Percentiles rank a stretch among this genome's conserved stretches.
phyloP scores from a whole-genome alignment of 2,797 vertebrate genomes.

The Heteromormyrus szaboi region DNA sequence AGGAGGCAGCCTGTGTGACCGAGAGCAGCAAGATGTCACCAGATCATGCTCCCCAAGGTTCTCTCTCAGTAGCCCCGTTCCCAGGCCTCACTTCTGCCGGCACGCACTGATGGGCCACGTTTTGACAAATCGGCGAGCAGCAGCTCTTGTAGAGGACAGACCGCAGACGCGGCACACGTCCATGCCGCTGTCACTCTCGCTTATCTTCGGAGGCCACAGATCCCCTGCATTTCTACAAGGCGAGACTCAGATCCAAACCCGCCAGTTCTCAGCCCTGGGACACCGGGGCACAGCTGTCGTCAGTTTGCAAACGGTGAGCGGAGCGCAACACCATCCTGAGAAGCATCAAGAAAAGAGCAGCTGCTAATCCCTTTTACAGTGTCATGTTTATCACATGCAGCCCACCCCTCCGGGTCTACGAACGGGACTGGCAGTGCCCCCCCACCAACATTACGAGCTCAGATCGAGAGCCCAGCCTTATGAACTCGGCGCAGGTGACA shows the following conservation, averaged over 20 bases:
- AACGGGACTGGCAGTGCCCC: not conserved
- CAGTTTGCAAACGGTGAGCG: not conserved
- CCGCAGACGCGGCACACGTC: not conserved
- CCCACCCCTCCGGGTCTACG: not conserved
- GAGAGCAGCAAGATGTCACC: not conserved
- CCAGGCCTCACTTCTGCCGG: not conserved
- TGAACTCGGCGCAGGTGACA: not conserved
- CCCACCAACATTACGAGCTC: not conserved
- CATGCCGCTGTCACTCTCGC: not conserved
- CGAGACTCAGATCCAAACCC: not conserved
- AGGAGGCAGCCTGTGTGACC: not conserved
- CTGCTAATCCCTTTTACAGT: not conserved
- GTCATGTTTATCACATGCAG: not conserved
- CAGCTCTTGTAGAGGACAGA: not conserved
- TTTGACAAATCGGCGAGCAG: not conserved
- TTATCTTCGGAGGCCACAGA: not conserved
- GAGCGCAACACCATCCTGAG: not conserved
- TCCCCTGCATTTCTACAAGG: not conserved
- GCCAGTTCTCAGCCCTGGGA: not conserved
- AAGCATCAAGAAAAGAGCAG: not conserved
- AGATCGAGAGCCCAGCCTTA: not conserved
- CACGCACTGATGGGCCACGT: not conserved
- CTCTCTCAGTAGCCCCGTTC: not conserved
- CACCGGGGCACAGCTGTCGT: not conserved
- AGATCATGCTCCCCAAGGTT: not conserved